phyloP scores from a whole-genome alignment of 1,140 invertebrate species.

The Diploscapter pachys region DNA sequence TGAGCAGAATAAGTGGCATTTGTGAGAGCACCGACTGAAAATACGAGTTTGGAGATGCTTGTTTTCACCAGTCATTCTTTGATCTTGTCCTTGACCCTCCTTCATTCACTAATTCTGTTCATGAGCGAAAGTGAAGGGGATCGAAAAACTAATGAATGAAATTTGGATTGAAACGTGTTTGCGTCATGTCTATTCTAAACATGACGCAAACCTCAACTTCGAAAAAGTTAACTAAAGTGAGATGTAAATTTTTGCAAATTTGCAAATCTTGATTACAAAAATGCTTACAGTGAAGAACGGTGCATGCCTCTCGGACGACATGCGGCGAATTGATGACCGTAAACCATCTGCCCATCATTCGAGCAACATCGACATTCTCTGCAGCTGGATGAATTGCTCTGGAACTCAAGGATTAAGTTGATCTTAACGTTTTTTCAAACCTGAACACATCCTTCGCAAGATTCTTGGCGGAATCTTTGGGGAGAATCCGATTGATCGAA shows the following conservation, averaged over 20 bases:
- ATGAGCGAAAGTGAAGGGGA: no score
- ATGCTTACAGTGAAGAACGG: slow-evolving; percentile 55
- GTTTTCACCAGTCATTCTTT: no score
- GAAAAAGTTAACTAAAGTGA: no score
- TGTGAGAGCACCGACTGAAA: slow-evolving; percentile 56
- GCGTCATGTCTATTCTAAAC: no score
- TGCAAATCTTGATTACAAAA: no score
- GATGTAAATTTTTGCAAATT: no score
- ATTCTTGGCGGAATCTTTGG: slow-evolving; percentile 59
- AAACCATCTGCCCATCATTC: slow-evolving; percentile 59
- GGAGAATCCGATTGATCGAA: slow-evolving; percentile 53
- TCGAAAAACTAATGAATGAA: no score
- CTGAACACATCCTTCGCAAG: slow-evolving; percentile 57
- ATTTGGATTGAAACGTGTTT: no score
- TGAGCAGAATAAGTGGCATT: slow-evolving; percentile 59
- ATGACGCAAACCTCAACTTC: no score
- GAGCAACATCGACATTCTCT: slow-evolving; percentile 57
- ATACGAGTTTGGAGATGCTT: no score
- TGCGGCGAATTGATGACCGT: slow-evolving; percentile 59
- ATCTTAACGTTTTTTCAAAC: not conserved
- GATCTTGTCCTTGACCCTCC: no score
- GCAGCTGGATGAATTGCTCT: slow-evolving; percentile 57
- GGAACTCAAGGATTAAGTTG: not conserved
- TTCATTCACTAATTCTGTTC: no score
- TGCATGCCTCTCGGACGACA: slow-evolving; percentile 58